Percentiles rank a stretch among this genome's conserved stretches.
Conservation (phyloP, 2,888 invertebrate species). For the Corbicula japonica region DNA sequence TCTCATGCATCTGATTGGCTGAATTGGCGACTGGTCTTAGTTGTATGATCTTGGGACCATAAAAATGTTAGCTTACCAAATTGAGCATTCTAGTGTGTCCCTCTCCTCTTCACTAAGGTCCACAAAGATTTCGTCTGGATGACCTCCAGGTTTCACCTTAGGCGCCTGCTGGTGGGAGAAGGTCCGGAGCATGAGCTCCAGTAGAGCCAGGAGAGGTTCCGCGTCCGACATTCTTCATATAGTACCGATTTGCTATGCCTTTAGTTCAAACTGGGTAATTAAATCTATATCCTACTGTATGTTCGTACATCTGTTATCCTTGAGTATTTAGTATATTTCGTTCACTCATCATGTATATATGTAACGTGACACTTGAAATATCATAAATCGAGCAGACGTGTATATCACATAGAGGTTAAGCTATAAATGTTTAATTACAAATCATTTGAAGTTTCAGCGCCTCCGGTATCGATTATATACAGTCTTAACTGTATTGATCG, state of each 20-base stretch:
- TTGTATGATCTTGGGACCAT: too few species aligned
- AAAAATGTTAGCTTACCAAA: constrained; percentile 77
- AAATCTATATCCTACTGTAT: too few species aligned
- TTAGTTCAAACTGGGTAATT: neutral
- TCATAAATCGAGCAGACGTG: too few species aligned
- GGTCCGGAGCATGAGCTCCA: constrained; percentile 79
- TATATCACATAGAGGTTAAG: too few species aligned
- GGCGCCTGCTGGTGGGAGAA: constrained; percentile 65
- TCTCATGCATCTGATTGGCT: too few species aligned
- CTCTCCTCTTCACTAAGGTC: constrained; percentile 82
- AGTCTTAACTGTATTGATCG: too few species aligned
- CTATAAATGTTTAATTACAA: constrained; percentile 21
- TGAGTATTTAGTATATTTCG: too few species aligned
- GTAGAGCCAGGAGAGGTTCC: constrained; percentile 73
- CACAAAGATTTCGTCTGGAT: constrained; percentile 83
- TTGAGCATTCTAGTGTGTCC: constrained; percentile 81
- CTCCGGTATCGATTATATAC: constrained; percentile 10
- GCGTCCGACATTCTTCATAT: constrained; percentile 65
- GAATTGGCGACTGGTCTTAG: too few species aligned
- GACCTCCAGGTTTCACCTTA: constrained; percentile 82
- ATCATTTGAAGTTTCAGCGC: constrained; percentile 18
- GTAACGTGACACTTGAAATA: too few species aligned
- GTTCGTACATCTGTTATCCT: too few species aligned
- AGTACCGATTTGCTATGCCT: neutral
- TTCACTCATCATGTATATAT: too few species aligned